A percentile compares a stretch with the other conserved stretches of the same genome.
Conservation (phyloP, 2,888 invertebrate species). For the Eurytoma adleriae region DNA sequence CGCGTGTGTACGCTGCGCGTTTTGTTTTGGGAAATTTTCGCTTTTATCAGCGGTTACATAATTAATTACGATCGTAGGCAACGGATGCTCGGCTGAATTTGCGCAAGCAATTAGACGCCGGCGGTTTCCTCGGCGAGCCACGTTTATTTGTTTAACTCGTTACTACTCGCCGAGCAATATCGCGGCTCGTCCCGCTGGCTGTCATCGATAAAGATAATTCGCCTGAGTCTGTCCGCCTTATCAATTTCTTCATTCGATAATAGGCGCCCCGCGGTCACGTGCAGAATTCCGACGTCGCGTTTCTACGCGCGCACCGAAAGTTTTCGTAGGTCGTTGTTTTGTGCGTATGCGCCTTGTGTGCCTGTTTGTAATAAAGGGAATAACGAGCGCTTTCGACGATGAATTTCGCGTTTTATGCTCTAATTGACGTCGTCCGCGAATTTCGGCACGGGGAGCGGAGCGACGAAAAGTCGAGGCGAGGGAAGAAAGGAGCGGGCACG, state of each 20-base stretch:
- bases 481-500: conserved; percentile 25
- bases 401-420: neutral
- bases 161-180: too few species aligned
- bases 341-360: too few species aligned
- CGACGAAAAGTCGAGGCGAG: neutral
- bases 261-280: conserved; percentile 28
- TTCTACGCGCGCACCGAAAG: too few species aligned
- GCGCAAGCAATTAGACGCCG: too few species aligned
- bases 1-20: too few species aligned
- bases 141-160: too few species aligned
- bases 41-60: neutral
- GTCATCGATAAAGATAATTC: conserved; percentile 35
- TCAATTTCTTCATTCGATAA: conserved; percentile 32
- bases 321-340: too few species aligned
- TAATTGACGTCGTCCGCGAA: too few species aligned
- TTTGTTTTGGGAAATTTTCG: too few species aligned
- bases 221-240: conserved; percentile 1
- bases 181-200: too few species aligned
- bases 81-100: too few species aligned
- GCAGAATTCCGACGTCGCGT: conserved; percentile 16
- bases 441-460: neutral
- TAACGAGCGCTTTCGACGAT: neutral
- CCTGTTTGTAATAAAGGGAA: neutral
- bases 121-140: too few species aligned
- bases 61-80: conserved; percentile 1